phyloP scores from a whole-genome alignment of 2,797 vertebrate species.

The Tenualosa ilisha region DNA sequence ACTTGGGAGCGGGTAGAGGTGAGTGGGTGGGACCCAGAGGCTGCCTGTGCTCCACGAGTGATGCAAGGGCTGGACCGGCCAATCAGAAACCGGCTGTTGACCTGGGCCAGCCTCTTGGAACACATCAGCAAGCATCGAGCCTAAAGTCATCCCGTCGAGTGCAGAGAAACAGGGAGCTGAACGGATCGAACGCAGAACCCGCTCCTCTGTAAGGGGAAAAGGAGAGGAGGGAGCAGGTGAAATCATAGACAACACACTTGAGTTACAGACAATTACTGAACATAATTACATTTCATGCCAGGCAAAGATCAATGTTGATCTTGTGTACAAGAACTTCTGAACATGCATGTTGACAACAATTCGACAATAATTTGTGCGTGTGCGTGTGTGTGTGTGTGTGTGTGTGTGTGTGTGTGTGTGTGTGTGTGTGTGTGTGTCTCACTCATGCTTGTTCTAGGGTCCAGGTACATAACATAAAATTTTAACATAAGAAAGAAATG shows the following conservation, averaged over 20 bases:
- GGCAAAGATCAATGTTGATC: neutral
- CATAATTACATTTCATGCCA: neutral
- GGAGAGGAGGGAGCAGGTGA: neutral
- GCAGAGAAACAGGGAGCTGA: constrained; percentile 71
- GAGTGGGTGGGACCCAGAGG: constrained; percentile 50
- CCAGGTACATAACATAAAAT: too few species aligned
- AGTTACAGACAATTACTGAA: neutral
- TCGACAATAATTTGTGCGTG: neutral
- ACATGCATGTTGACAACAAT: neutral
- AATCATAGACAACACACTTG: neutral
- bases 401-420: neutral
- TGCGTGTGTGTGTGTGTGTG: neutral
- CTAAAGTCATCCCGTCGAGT: constrained; percentile 26
- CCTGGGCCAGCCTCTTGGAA: neutral
- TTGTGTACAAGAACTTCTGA: neutral
- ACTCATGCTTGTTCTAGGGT: too few species aligned
- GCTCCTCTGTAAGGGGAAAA: constrained; percentile 42
- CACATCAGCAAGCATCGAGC: constrained; percentile 36
- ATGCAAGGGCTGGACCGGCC: constrained; percentile 11
- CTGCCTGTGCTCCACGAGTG: constrained; percentile 75
- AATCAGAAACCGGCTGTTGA: neutral
- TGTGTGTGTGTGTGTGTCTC: neutral
- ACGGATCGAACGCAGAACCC: constrained; percentile 67
- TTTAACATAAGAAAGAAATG: too few species aligned
- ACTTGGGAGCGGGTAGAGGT: constrained; percentile 17